Percentiles rank a stretch among this genome's conserved stretches.
phyloP scores from a whole-genome alignment of 2,797 vertebrate species.

The Scyliorhinus canicula region DNA sequence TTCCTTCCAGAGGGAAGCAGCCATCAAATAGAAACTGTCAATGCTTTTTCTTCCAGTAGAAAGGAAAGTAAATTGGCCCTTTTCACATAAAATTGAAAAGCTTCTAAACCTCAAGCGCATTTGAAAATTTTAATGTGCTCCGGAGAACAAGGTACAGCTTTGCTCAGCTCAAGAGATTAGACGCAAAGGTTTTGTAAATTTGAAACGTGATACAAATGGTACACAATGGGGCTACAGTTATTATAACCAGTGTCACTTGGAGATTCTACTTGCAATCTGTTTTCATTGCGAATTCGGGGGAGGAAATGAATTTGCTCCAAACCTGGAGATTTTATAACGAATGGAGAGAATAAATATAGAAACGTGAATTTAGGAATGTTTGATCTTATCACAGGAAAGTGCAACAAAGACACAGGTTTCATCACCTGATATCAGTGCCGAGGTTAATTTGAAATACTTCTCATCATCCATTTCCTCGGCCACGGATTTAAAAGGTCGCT shows the following conservation, averaged over 20 bases:
- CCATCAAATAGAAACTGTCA: background rate
- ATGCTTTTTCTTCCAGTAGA: background rate
- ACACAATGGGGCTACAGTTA: background rate
- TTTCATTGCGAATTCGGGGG: background rate
- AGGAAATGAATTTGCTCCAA: background rate
- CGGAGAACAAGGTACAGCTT: constrained; percentile 8
- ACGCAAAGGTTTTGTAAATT: background rate
- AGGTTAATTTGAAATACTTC: background rate
- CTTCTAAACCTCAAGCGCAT: constrained; percentile 3
- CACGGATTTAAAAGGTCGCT: background rate
- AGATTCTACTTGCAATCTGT: background rate
- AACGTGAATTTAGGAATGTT: background rate
- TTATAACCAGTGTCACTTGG: background rate
- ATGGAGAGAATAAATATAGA: background rate
- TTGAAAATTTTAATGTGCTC: background rate
- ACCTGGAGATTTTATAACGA: background rate
- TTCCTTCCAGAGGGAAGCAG: background rate
- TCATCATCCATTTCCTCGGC: background rate
- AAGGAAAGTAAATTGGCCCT: background rate
- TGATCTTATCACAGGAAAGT: background rate
- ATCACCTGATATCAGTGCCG: background rate
- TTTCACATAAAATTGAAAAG: constrained; percentile 5
- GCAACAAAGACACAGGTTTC: background rate
- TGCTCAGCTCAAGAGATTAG: background rate
- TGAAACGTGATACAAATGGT: background rate